Conservation (phyloP, 2,888 invertebrate species). For the Temnothorax unifasciatus region DNA sequence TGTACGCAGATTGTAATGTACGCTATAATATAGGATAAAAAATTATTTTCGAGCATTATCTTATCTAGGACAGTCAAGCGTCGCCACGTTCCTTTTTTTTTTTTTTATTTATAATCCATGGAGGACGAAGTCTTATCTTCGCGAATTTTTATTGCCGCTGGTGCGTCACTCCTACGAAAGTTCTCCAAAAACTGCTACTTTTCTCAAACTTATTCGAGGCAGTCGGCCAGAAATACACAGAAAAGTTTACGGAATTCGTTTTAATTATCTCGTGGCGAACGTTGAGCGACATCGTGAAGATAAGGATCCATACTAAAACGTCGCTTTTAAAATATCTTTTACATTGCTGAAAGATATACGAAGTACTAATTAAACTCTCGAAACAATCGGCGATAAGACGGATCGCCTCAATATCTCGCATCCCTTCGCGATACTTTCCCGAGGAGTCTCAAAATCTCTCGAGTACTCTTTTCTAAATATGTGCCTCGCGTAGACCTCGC, state of each 20-base stretch:
- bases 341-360: not conserved
- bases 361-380: conserved; percentile 14
- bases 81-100: conserved; percentile 37
- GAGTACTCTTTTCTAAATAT: conserved; percentile 10
- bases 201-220: conserved; percentile 62
- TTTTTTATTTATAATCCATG: conserved; percentile 43
- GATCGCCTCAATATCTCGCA: not conserved
- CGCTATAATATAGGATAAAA: not conserved
- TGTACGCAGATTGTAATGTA: not conserved
- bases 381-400: not conserved
- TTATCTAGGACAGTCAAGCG: conserved; percentile 16
- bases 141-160: conserved; percentile 47
- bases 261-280: conserved; percentile 41
- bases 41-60: conserved; percentile 12
- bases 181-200: conserved; percentile 63
- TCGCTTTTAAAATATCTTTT: not conserved
- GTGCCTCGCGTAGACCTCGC: conserved; percentile 29
- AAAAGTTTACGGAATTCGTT: conserved; percentile 59
- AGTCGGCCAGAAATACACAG: conserved; percentile 46
- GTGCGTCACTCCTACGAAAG: conserved; percentile 44
- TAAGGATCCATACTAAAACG: not conserved
- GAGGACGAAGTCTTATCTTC: conserved; percentile 42
- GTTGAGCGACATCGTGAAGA: not conserved
- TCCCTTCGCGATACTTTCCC: not conserved
- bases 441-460: conserved; percentile 2